Evolutionary conservation across 2,888 invertebrate species (phyloP), one percentile per base, ranked within the genome.

Genomic region (Drosophila algonquin): DNA sequence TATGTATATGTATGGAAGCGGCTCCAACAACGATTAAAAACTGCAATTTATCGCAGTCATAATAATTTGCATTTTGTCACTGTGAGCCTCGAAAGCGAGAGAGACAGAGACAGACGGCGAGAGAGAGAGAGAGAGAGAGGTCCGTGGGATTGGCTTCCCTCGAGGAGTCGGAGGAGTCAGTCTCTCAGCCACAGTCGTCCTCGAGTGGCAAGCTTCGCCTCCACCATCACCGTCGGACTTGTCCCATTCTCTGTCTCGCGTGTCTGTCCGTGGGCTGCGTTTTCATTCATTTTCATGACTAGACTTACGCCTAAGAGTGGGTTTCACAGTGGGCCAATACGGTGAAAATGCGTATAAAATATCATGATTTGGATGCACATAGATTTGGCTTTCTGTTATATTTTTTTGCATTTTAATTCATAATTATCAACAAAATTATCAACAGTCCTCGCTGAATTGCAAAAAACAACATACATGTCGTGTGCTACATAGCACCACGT

Each of bases 51-150:
- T 85, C 87, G 84, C 81, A 78, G 84, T 84, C 87, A 85, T 85
- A 85, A 87, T 87, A 87, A 85, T 85, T 87, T 87, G 85, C 85
- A 85, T 85, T 87, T 85, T 85, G 85, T 85, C 85, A 87, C 85
- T 80, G 87, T 69, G 76, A 76, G 62, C 69, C 63, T 50, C 50
- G 27, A 40, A 18, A 50, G 62, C 53, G 57, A 60, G 70, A 69
- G 68, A 63, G 52, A 30, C 30, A 30, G 30, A 30, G 8, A 30
- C 8, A 30, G 30, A 30, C 0, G 1, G 1, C 1, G 27, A 48
- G 57, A 40, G 48, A 58, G 44, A 24, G 54, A 6, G 32, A 32
- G 69, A 62, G 62, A 45, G 58, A 53, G 63, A 71, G 50, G 45
- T 32, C 24, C 44, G 48, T 71, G 61, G 76, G 70, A 74, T 79